A percentile compares a stretch with the other conserved stretches of the same genome.
phyloP scores from a whole-genome alignment of 1,140 invertebrate genomes.

The Drosophila rufa region DNA sequence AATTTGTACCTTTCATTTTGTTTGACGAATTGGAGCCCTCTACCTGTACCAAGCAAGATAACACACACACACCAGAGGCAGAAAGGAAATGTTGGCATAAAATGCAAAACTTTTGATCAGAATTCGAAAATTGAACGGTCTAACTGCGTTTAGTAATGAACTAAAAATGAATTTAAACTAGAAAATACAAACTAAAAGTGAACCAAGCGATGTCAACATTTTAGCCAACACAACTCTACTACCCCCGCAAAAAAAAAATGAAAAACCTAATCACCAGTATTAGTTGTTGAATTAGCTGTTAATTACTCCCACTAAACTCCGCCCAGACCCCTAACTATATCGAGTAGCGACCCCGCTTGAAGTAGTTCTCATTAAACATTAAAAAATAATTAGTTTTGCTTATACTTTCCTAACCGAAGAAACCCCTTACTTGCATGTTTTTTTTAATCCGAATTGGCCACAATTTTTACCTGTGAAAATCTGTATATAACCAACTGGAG shows the following conservation, averaged over 20 bases:
- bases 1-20: slow-evolving; percentile 24
- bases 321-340: slow-evolving; percentile 26
- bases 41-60: slow-evolving; percentile 2
- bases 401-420: slow-evolving; percentile 62
- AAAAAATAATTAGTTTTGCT: slow-evolving; percentile 73
- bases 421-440: slow-evolving; percentile 54
- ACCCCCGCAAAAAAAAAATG: slow-evolving; percentile 5
- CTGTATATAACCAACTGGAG: slow-evolving; percentile 47
- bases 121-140: slow-evolving; percentile 47
- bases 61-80: slow-evolving; percentile 30
- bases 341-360: slow-evolving; percentile 48
- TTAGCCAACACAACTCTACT: slow-evolving; percentile 72
- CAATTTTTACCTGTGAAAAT: slow-evolving; percentile 14
- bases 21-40: slow-evolving; percentile 34
- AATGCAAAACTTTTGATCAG: slow-evolving; percentile 70
- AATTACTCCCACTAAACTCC: slow-evolving; percentile 26
- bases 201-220: slow-evolving; percentile 85
- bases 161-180: slow-evolving; percentile 18
- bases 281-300: slow-evolving; percentile 58
- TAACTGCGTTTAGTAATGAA: slow-evolving; percentile 17
- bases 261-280: slow-evolving; percentile 45
- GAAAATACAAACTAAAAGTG: slow-evolving; percentile 32
- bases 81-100: slow-evolving; percentile 82
- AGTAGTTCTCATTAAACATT: slow-evolving; percentile 72
- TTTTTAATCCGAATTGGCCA: slow-evolving; percentile 52